Percentiles rank a stretch among this genome's conserved stretches.
Conservation (phyloP, 30 jellyfish, hydroid and myxozoan species). For the Cassiopea xamachana region DNA sequence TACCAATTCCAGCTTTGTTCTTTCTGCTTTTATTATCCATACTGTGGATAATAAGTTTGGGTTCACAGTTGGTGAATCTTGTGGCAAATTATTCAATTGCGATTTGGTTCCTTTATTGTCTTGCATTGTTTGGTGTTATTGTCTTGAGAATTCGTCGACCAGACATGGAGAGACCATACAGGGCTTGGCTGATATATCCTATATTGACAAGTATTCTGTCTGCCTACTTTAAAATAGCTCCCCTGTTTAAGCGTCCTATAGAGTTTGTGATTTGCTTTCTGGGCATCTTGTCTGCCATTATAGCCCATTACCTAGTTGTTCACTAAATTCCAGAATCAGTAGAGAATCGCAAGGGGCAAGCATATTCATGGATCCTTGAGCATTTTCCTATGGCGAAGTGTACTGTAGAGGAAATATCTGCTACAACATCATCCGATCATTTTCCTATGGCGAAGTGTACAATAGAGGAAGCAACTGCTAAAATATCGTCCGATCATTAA, state of each 20-base stretch:
- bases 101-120: neutral
- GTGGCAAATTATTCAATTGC: neutral
- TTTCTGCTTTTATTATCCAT: neutral
- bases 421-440: too few relatives aligned
- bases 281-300: neutral
- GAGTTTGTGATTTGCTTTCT: neutral
- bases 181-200: neutral
- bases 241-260: too few relatives aligned
- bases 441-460: too few relatives aligned
- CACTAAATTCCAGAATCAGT: neutral
- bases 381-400: neutral
- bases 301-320: neutral
- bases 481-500: too few relatives aligned
- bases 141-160: neutral
- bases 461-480: too few relatives aligned
- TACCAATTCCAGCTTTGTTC: neutral
- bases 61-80: neutral
- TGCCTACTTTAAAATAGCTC: neutral
- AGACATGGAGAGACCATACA: neutral
- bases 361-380: neutral
- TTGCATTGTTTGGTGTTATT: neutral
- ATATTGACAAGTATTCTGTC: neutral
- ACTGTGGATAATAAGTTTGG: neutral
- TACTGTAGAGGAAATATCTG: too few relatives aligned
- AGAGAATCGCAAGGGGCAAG: neutral